Evolutionary conservation across 2,113 vertebrate species (phyloP), one percentile per base, ranked within the genome.

Genomic region (Epinephelus fuscoguttatus): DNA sequence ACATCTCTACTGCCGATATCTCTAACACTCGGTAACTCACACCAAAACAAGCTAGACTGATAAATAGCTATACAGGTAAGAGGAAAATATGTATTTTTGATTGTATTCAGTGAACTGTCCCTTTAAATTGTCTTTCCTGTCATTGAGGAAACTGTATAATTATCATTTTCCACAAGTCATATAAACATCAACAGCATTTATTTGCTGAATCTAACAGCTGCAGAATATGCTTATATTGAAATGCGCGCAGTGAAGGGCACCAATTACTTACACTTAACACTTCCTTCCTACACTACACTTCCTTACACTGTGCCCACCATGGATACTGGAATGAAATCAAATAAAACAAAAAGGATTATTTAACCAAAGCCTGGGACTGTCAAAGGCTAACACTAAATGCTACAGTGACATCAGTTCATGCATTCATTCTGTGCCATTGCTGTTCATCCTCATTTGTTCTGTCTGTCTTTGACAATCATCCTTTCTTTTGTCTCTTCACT

Each of bases 331-430:
- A 50, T 3, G 4, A 62, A 27, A 68, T 6, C 18, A 53, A 57
- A 52, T 30, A 77, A 70, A 61, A 55, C 40, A 25, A 25, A 60
- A 70, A 19, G 15, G 21, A 27, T 47, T 30, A 14, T 64, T 25
- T 62, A 56, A 60, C 71, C 45, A 84, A 55, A 55, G 57, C 8
- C 18, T 4, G 2, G 9, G 49, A 56, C 23, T 55, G 64, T 86
- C 74, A 60, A 52, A 77, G 70, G 62, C 76, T 64, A 76, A 76
- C 21, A n/a, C 40, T 69, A 61, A 85, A 70, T 11, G 45, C 70
- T n/a, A 18, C 45, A 6, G 12, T 15, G 1, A 18, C 4, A 56
- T 70, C 25, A 47, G 81, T 45, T 75, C 70, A 78, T 89, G 15
- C 64, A 27, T 72, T 64, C 78, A 82, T 67, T 56, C 53, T 52